Evolutionary conservation across 2,797 vertebrate genomes (phyloP), one percentile per base, ranked within the genome.

Genomic region (Scolopax rusticola): DNA sequence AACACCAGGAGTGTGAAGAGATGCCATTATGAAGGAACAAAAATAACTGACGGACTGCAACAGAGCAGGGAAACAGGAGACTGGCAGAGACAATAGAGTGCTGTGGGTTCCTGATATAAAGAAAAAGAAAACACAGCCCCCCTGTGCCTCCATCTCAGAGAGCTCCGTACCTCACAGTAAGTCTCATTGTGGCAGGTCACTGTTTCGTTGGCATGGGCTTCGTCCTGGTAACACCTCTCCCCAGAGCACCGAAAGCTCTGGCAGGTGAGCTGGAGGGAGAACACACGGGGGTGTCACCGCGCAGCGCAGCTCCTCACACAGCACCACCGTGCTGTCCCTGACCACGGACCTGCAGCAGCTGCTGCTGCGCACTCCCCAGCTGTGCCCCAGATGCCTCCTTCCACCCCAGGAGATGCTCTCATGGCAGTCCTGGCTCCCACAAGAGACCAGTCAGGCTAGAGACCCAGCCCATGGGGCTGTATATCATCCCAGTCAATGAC

Each of bases 181-280:
- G 78, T 68, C 36, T 95, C 73, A 0, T 74, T 90, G 1, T 21
- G 19, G 17, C 95, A 96, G 50, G 63, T 41, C 80, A 28, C 9
- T 1, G 48, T 92, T 13, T 5, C 0, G 2, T 88, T 96, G 84
- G 89, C 19, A 0, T 40, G 71, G 47, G 59, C 65, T 57, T 25
- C 81, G 1, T 94, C 65, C 91, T 96, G 71, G 75, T 93, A 97
- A 23, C 95, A 95, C 21, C 75, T 75, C 50, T 96, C 89, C n/a
- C 92, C 21, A 0, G 61, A 91, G 81, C 96, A 95, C 81, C 82
- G 95, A 6, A 96, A 97, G 70, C 93, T 92, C 65, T 94, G 95
- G 89, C 95, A 87, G 43, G 43, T 87, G 40, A 90, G 81, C 96
- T 97, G 89, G 4, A 14, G 56, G 18, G 40, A 78, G 30, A 81